A percentile compares a stretch with the other conserved stretches of the same genome.
phyloP scores from a whole-genome alignment of 1,140 invertebrate species.

The Drosophila paulistorum region DNA sequence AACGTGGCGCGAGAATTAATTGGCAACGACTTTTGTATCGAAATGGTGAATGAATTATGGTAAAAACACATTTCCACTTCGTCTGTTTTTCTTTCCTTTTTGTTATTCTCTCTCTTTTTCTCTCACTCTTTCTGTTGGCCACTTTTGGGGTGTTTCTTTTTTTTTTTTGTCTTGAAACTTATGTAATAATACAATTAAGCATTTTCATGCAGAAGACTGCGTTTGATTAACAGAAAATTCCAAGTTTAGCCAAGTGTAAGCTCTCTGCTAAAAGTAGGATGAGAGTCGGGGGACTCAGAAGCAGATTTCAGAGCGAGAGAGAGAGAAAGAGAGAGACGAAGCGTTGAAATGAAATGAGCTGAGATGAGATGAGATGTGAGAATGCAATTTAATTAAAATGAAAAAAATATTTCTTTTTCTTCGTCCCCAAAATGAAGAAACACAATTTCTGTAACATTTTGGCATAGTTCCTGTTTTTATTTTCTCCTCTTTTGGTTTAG shows the following conservation, averaged over 20 bases:
- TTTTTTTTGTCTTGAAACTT: slow-evolving; percentile 40
- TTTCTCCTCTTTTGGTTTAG: not conserved
- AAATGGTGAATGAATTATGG: slow-evolving; percentile 58
- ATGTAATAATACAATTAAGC: slow-evolving; percentile 78
- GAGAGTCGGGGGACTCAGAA: not conserved
- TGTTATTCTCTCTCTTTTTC: not conserved
- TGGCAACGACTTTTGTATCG: slow-evolving; percentile 62
- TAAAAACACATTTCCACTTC: slow-evolving; percentile 13
- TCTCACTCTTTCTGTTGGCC: not conserved
- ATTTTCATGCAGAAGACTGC: slow-evolving; percentile 70
- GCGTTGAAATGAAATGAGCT: not conserved
- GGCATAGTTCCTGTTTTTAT: not conserved
- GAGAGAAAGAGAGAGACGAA: not conserved
- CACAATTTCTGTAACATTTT: slow-evolving; percentile 30
- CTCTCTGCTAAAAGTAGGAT: not conserved
- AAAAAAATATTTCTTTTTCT: slow-evolving; percentile 49
- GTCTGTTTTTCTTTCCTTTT: not conserved
- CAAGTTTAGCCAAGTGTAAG: slow-evolving; percentile 52
- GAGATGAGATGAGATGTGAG: slow-evolving; percentile 20
- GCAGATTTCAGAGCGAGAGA: not conserved
- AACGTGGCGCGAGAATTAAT: slow-evolving; percentile 64
- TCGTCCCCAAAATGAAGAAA: slow-evolving; percentile 47
- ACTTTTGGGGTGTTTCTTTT: not conserved
- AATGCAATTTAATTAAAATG: slow-evolving; percentile 78
- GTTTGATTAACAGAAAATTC: slow-evolving; percentile 72